A percentile compares a stretch with the other conserved stretches of the same genome.
Evolutionary conservation across 2,888 invertebrate species (phyloP).

Genomic region (Stegana nigrithorax): DNA sequence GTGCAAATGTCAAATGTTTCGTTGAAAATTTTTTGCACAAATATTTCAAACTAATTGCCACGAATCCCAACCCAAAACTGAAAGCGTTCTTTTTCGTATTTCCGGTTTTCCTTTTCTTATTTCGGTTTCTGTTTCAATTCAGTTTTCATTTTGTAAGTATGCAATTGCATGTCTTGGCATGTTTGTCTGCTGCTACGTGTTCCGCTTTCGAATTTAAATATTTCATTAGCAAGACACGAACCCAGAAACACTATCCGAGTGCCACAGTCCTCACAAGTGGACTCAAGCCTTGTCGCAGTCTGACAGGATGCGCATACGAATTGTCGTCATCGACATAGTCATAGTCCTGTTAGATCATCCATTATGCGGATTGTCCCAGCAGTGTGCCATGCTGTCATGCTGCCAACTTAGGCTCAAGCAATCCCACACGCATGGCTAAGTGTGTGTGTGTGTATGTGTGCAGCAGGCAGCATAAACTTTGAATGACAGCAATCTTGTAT

Average conservation of each 20-base stretch:
- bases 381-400: background rate
- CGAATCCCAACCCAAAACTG: background rate
- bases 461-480: constrained; percentile 7
- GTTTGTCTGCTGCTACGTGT: no score
- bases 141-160: no score
- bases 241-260: no score
- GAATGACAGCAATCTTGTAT: constrained; percentile 26
- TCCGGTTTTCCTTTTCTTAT: background rate
- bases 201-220: no score
- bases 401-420: constrained; percentile 9
- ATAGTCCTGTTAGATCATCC: no score
- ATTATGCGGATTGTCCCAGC: constrained; percentile 32
- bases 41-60: constrained; percentile 1
- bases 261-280: no score
- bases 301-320: no score
- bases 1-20: constrained; percentile 39
- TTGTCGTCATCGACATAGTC: no score
- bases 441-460: background rate
- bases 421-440: background rate
- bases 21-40: constrained; percentile 15
- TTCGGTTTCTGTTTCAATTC: no score
- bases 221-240: no score
- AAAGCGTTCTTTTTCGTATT: background rate
- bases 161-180: no score
- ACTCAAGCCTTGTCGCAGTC: no score